Conservation (phyloP, 2,113 vertebrate genomes). For the Nothoprocta perdicaria region DNA sequence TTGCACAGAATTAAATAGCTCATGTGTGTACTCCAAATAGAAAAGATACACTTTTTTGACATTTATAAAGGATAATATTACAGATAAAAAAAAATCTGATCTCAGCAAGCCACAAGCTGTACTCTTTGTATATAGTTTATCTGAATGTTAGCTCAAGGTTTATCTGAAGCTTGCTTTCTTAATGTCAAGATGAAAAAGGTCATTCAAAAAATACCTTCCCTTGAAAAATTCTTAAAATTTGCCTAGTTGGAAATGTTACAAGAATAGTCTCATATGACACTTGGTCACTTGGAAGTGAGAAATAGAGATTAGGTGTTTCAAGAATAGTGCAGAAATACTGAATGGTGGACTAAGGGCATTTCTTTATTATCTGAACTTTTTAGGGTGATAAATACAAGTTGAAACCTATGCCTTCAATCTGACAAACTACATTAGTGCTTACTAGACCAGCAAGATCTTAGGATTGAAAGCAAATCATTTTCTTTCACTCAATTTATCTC, state of each 20-base stretch:
- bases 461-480: constrained; percentile 44
- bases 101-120: not conserved
- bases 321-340: not conserved
- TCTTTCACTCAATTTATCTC: constrained; percentile 41
- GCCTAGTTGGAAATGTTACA: not conserved
- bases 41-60: not conserved
- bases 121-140: not conserved
- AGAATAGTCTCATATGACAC: not conserved
- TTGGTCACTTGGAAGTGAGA: not conserved
- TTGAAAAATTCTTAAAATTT: not conserved
- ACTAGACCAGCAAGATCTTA: not conserved
- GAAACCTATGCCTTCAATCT: not conserved
- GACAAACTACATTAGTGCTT: constrained; percentile 22
- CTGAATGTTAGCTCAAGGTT: not conserved
- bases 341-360: not conserved
- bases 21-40: not conserved
- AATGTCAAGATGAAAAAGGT: not conserved
- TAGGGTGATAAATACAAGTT: not conserved
- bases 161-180: not conserved
- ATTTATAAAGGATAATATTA: not conserved
- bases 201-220: not conserved
- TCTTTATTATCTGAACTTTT: not conserved
- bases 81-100: not conserved
- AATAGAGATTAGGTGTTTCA: not conserved
- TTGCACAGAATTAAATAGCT: not conserved